These are phyloP conservation scores for Anarrhichthys ocellatus DNA, from an alignment of 2,113 vertebrate species.

Conservation along the genomic window DNA sequence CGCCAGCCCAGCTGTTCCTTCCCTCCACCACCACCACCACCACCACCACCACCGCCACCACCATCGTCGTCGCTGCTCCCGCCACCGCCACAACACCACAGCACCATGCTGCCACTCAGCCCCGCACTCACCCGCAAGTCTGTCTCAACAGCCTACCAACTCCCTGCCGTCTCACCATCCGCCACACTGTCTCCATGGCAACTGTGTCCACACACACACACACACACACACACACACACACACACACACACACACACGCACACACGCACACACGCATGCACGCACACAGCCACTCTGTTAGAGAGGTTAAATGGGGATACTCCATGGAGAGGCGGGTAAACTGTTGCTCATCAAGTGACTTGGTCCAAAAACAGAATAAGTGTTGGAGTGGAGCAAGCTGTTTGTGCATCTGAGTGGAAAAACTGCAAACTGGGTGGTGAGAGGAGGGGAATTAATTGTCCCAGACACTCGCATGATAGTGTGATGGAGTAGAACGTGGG, in stretches of 20 bases:
- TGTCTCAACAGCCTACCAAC: conserved; percentile 77
- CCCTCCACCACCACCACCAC: conserved; percentile 7
- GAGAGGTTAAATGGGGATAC: conserved; percentile 77
- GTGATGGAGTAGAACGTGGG: conserved; percentile 1
- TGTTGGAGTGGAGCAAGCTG: conserved; percentile 69
- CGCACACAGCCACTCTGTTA: conserved; percentile 61
- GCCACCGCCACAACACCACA: conserved; percentile 58
- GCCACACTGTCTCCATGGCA: conserved; percentile 82
- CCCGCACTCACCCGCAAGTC: conserved; percentile 74
- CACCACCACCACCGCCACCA: background rate
- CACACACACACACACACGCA: conserved; percentile 77
- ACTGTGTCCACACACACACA: conserved; percentile 81
- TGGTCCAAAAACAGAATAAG: conserved; percentile 73
- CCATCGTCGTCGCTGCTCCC: conserved; percentile 6
- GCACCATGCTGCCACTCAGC: conserved; percentile 58
- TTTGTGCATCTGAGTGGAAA: conserved; percentile 71
- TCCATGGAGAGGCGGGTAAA: conserved; percentile 70
- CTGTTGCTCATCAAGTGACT: conserved; percentile 75
- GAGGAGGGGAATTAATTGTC: conserved; percentile 53
- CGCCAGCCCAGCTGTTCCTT: conserved; percentile 74
- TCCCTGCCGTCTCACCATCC: conserved; percentile 75
- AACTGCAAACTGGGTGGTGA: conserved; percentile 59
- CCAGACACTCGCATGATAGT: conserved; percentile 9
- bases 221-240: conserved; percentile 71
- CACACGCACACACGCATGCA: conserved; percentile 74